A percentile compares a stretch with the other conserved stretches of the same genome.
phyloP scores from a whole-genome alignment of 1,140 invertebrate genomes.

The Drosophila yakuba region DNA sequence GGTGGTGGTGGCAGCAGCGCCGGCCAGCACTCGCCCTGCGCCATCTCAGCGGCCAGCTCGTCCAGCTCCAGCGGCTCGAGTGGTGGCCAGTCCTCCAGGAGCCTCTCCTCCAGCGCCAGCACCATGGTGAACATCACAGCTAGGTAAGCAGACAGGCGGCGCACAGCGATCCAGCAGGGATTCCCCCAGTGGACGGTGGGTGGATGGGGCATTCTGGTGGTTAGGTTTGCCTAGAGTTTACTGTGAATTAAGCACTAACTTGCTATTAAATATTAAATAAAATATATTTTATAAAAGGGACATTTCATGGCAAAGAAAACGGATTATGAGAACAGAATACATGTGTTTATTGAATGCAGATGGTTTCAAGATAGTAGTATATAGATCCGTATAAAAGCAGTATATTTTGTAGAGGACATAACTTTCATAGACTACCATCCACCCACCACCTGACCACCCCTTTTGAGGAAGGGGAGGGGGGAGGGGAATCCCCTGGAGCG shows the following conservation, averaged over 20 bases:
- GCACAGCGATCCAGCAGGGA: slow-evolving; percentile 56
- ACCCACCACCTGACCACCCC: not conserved
- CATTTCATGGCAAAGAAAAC: no score
- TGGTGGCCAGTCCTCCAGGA: slow-evolving; percentile 54
- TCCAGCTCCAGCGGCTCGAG: slow-evolving; percentile 71
- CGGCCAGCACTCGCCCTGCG: slow-evolving; percentile 82
- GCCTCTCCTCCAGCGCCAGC: slow-evolving; percentile 77
- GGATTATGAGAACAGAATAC: no score
- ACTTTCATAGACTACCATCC: not conserved
- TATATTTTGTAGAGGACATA: no score
- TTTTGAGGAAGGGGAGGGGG: no score
- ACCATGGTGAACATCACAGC: slow-evolving; percentile 84
- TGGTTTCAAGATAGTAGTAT: no score
- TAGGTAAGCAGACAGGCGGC: slow-evolving; percentile 74
- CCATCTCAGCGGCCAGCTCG: slow-evolving; percentile 77
- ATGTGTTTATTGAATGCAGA: no score
- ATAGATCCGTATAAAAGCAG: no score
- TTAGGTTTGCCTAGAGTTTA: no score
- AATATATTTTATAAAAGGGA: no score
- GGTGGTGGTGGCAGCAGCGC: slow-evolving; percentile 28
- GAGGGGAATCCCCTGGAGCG: slow-evolving; percentile 12
- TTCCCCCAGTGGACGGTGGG: no score
- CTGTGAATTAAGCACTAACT: no score
- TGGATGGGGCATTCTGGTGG: not conserved
- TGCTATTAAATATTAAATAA: no score